phyloP scores from a whole-genome alignment of 2,888 invertebrate genomes.

The Caradrina kadenii region DNA sequence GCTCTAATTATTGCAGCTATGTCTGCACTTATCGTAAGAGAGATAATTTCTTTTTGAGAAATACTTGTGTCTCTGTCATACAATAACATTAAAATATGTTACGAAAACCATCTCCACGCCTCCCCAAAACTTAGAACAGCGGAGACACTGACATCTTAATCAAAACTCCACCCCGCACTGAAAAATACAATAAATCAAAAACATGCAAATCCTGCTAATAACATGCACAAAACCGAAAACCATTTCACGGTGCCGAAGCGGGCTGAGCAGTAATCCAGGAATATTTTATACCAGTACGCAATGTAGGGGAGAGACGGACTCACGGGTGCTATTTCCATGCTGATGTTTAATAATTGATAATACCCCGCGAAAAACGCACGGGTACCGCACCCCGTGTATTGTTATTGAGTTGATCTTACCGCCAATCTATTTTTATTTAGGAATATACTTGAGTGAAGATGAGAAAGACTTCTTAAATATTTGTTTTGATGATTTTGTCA shows the following conservation, averaged over 20 bases:
- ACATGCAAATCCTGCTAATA: slow-evolving; percentile 90
- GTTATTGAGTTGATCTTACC: slow-evolving; percentile 76
- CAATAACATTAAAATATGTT: slow-evolving; percentile 26
- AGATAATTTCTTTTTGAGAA: not conserved
- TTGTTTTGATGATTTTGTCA: not conserved
- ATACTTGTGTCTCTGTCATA: slow-evolving; percentile 3
- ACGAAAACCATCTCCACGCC: slow-evolving; percentile 7
- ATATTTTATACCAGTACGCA: slow-evolving; percentile 89
- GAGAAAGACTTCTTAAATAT: not conserved
- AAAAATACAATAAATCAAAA: slow-evolving; percentile 89
- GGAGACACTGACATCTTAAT: slow-evolving; percentile 67
- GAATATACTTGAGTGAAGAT: not conserved
- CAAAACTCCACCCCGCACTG: slow-evolving; percentile 66
- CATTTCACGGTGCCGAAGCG: slow-evolving; percentile 87
- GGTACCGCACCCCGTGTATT: slow-evolving; percentile 71
- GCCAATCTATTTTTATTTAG: not conserved
- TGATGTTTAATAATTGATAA: slow-evolving; percentile 91
- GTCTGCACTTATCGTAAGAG: too few species aligned
- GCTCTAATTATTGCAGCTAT: too few species aligned
- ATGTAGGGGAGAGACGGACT: slow-evolving; percentile 85
- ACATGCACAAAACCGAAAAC: slow-evolving; percentile 90
- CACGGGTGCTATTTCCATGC: slow-evolving; percentile 90
- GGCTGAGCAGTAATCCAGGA: slow-evolving; percentile 82
- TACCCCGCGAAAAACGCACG: slow-evolving; percentile 89
- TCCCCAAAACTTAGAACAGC: slow-evolving; percentile 38